Evolutionary conservation across 2,113 vertebrate species (phyloP), one percentile per base, ranked within the genome.

Genomic region (Cynoglossus semilaevis): DNA sequence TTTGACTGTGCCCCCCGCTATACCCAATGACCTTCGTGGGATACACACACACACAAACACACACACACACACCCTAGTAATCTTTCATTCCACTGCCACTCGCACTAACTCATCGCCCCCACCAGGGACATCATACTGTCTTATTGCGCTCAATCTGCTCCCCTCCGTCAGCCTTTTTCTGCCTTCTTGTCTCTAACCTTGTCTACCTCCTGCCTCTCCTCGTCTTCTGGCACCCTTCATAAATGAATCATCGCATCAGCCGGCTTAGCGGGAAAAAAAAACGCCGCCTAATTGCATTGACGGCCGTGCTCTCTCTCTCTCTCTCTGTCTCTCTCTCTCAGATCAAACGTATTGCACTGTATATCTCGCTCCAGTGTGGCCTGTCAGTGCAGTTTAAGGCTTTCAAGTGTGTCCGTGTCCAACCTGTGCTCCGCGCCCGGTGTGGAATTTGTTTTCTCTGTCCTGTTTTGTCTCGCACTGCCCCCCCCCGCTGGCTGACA

Each of bases 401-500:
- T 84, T 73, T 69, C 70, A 74, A 80, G 69, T 34, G 36, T 51
- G 76, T 77, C 72, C 70, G 36, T 42, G 58, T 59, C 59, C 59
- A 66, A 53, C 57, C 68, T 66, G 48, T 48, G 41, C 70, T n/a
- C n/a, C n/a, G n/a, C n/a, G n/a, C n/a, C n/a, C n/a, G n/a, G n/a
- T n/a, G n/a, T n/a, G n/a, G n/a, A 69, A 76, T 60, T 73, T 77
- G 61, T 85, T 76, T 49, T 77, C 53, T 7, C 50, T 14, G 14
- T 15, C 63, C 35, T 56, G 2, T 74, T 61, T 35, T 79, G 65
- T 79, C 74, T 85, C 80, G 69, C 70, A 67, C 82, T 72, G 76
- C 61, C 83, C 85, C 81, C 81, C 80, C n/a, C n/a, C n/a, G n/a
- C n/a, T 81, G 80, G 85, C 87, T 89, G 87, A 88, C 87, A 85